Base-by-base conservation (phyloP, 2,888 invertebrate species). In the Eudemis profundana region DNA sequence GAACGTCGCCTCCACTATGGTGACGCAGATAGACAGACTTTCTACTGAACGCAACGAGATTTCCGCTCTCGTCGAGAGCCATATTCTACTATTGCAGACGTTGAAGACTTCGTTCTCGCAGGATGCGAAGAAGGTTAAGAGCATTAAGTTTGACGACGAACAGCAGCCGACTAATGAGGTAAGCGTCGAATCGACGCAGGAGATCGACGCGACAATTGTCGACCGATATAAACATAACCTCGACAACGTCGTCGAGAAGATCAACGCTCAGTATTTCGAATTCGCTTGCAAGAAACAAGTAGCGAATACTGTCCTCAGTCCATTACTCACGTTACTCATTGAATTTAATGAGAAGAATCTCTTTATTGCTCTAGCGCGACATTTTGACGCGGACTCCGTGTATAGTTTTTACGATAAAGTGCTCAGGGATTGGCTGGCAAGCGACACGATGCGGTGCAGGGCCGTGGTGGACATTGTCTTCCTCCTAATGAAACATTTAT, bases 391-490 rank as follows among this genome's bases (percentile, higher is more conserved):
- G 33, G 82, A 71, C 44, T 70, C 73, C 1, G 65, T 73, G 59
- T 76, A 68, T 38, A 64, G 49, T 5, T 77, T 93, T 67, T 93
- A 92, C 64, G 81, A 89, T 14, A 73, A 77, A 1, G 82, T 81
- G 66, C 72, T 93, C 60, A 78, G 81, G 19, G 72, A 70, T 0
- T 94, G 95, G 94, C 81, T 95, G 56, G 72, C 83, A 0, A 85
- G 87, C 0, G 91, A 93, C 53, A 79, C 87, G 0, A 92, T 93
- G 71, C 85, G 93, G 17, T 91, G 93, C 40, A 92, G 93, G 69
- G 78, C 92, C 33, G 84, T 95, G 1, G 86, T 95, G 1, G 94
- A 95, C 74, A 84, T 96, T 10, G 85, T 94, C 50, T 96, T 96
- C 79, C 86, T 93, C 64, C 76, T 95, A 53, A 77, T 95, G 66